phyloP scores from a whole-genome alignment of 2,888 invertebrate genomes.

The Eucera pruinosa region DNA sequence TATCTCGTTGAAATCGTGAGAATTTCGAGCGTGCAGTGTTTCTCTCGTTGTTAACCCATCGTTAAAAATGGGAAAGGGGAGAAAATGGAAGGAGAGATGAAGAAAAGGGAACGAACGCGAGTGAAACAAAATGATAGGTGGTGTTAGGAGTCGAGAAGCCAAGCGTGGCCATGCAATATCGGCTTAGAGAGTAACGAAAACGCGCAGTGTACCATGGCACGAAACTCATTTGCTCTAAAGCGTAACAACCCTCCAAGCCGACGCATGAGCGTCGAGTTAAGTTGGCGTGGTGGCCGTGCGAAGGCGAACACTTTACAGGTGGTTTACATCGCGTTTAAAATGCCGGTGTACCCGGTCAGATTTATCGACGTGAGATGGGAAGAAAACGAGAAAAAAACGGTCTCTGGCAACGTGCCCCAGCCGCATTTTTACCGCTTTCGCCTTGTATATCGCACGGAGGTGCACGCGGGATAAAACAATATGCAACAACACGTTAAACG shows the following conservation, averaged over 20 bases:
- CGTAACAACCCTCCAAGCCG: slow-evolving; percentile 43
- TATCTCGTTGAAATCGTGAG: slow-evolving; percentile 45
- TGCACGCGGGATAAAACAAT: slow-evolving; percentile 58
- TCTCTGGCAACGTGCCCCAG: slow-evolving; percentile 63
- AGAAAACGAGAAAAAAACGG: slow-evolving; percentile 21
- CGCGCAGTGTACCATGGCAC: slow-evolving; percentile 17
- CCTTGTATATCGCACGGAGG: slow-evolving; percentile 45
- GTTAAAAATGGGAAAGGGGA: background rate
- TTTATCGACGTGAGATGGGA: slow-evolving; percentile 58
- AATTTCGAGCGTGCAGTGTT: background rate
- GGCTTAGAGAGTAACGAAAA: slow-evolving; percentile 18
- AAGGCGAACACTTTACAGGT: slow-evolving; percentile 64
- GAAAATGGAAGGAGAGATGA: background rate
- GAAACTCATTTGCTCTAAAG: slow-evolving; percentile 39
- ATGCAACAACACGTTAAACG: slow-evolving; percentile 57
- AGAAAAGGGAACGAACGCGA: slow-evolving; percentile 25
- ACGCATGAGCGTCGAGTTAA: slow-evolving; percentile 43
- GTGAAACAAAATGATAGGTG: slow-evolving; percentile 29
- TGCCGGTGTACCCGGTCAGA: slow-evolving; percentile 59
- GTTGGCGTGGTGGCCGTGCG: slow-evolving; percentile 45
- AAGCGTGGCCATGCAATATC: slow-evolving; percentile 1
- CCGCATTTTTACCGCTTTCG: slow-evolving; percentile 53
- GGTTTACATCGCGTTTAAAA: slow-evolving; percentile 70
- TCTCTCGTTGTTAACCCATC: background rate
- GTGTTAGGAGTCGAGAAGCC: background rate